A percentile compares a stretch with the other conserved stretches of the same genome.
Evolutionary conservation across 2,888 invertebrate species (phyloP).

Genomic region (Leistus spinibarbis): DNA sequence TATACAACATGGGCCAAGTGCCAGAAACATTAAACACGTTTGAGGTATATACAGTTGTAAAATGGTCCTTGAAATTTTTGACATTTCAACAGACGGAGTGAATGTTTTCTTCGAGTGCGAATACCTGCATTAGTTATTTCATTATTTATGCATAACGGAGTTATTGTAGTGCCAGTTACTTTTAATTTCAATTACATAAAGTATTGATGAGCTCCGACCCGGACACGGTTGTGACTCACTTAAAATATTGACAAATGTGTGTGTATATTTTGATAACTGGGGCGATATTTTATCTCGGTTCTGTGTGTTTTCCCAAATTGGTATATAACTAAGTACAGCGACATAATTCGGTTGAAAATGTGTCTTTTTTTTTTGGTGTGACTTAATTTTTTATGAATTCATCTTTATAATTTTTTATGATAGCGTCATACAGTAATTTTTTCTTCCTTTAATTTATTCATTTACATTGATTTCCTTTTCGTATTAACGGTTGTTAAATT

Average conservation of each 20-base stretch:
- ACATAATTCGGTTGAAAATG: not conserved
- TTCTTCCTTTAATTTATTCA: slow-evolving; percentile 36
- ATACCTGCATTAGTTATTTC: slow-evolving; percentile 13
- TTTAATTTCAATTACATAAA: slow-evolving; percentile 16
- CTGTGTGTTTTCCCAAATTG: slow-evolving; percentile 25
- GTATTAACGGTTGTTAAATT: slow-evolving; percentile 28
- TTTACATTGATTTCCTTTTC: slow-evolving; percentile 37
- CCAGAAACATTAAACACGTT: slow-evolving; percentile 18
- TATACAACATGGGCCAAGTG: slow-evolving; percentile 35
- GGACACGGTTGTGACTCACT: slow-evolving; percentile 29
- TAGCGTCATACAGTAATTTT: slow-evolving; percentile 22
- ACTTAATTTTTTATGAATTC: slow-evolving; percentile 1
- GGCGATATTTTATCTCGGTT: slow-evolving; percentile 26
- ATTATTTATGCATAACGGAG: slow-evolving; percentile 34
- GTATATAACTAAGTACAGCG: slow-evolving; percentile 3
- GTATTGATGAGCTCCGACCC: slow-evolving; percentile 25
- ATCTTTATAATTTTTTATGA: slow-evolving; percentile 27
- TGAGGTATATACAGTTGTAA: slow-evolving; percentile 38
- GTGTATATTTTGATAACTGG: slow-evolving; percentile 22
- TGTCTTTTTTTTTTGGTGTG: slow-evolving; percentile 18
- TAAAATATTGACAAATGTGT: slow-evolving; percentile 32
- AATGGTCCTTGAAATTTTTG: slow-evolving; percentile 38
- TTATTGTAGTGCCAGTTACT: slow-evolving; percentile 11
- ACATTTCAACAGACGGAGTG: slow-evolving; percentile 36
- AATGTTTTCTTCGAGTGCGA: slow-evolving; percentile 31